Evolutionary conservation across 2,888 invertebrate genomes (phyloP), one percentile per base, ranked within the genome.

Genomic region (Apodemia mormo): DNA sequence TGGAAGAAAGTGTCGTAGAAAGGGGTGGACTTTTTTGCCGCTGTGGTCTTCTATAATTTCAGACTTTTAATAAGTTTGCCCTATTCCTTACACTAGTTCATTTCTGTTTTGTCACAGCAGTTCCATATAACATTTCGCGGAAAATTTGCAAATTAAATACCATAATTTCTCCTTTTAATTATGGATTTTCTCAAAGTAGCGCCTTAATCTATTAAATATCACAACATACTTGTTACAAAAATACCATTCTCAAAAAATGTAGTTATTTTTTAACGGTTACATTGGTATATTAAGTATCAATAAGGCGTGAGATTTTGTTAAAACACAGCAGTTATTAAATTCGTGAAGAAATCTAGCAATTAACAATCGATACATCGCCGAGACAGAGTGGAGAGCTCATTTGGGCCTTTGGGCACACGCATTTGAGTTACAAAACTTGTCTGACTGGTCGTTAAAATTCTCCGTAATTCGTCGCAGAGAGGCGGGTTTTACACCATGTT

Each of bases 391-490:
- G 76, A 76, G 79, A 79, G 78, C 79, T 81, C 82, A 81, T 83
- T 85, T 83, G 80, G 80, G 82, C 82, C 82, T 81, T 80, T 78
- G 78, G 80, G 81, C 81, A 81, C 81, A 78, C 77, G 79, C 78
- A 78, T 80, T 81, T 78, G 77, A 79, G 73, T 73, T 76, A 81
- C 81, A 74, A 80, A 87, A 87, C 88, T 80, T 77, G 87, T 85
- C 75, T 74, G 81, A 84, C 86, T 79, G 84, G 86, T 89, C 83
- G 85, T 85, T 87, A 84, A 85, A 84, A 86, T 89, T 86, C 88
- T 82, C 83, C 78, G 81, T 84, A 85, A 88, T 88, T 86, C 84
- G 84, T 83, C 82, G 82, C 83, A 82, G 82, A 73, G 75, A 77
- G 76, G 77, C 77, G 78, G 76, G 79, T 77, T 79, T 77, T 76